Base-by-base conservation (phyloP, 2,888 invertebrate species). In the Pecten maximus region DNA sequence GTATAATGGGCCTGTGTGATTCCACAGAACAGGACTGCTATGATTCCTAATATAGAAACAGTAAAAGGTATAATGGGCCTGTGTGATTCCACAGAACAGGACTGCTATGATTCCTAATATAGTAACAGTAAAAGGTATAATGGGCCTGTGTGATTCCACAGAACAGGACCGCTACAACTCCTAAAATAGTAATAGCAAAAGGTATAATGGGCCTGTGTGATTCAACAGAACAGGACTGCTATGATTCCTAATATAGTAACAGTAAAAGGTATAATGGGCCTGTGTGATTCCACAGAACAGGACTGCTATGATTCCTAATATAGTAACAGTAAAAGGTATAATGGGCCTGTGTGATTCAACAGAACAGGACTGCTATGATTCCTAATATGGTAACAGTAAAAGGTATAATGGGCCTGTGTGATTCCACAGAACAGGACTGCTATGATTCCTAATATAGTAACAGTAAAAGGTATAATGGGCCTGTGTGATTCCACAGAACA, bases 401-500 rank as follows among this genome's bases (percentile, higher is more conserved):
- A n/a, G n/a, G n/a, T n/a, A n/a, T n/a, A n/a, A n/a, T n/a, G n/a
- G n/a, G n/a, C n/a, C n/a, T n/a, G n/a, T n/a, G n/a, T 0, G 99
- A 98, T 96, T 99, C 98, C 90, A 98, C 97, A 0, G 99, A 99
- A 54, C 99, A 97, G 97, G n/a, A n/a, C n/a, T n/a, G n/a, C n/a
- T n/a, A n/a, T n/a, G n/a, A n/a, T n/a, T n/a, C n/a, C n/a, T n/a
- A n/a, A n/a, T n/a, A n/a, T n/a, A n/a, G n/a, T n/a, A n/a, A n/a
- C 99, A 99, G 97, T 99, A 99, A 97, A 98, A 99, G 0, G 99
- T 99, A 97, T 99, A 99, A 97, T 99, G 99, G 39, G 99, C 99
- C 97, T 99, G 99, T 96, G 99, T 99, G 95, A 99, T 99, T 44
- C 99, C 99, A 97, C 99, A 99, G 97, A 99, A 99, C 88, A 99